A percentile compares a stretch with the other conserved stretches of the same genome.
Evolutionary conservation across 1,140 invertebrate genomes (phyloP).

Genomic region (Halesus radiatus): DNA sequence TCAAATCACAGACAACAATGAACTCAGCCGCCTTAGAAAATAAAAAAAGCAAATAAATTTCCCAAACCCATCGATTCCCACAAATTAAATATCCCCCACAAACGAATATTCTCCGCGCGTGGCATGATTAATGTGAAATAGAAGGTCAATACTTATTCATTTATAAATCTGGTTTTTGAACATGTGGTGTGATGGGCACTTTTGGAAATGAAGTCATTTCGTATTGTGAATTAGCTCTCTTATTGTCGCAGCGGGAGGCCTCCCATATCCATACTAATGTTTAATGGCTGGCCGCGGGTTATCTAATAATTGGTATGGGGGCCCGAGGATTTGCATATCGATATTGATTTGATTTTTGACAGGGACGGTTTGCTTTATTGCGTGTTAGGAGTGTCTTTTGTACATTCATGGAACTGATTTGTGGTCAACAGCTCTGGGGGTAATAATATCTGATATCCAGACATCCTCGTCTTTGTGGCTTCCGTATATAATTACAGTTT

Average conservation of each 20-base stretch:
- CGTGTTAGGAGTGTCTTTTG: not conserved
- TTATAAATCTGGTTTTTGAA: slow-evolving; percentile 17
- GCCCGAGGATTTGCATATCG: slow-evolving; percentile 49
- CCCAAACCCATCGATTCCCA: too few relatives aligned
- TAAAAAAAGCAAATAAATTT: not conserved
- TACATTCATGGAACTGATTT: too few relatives aligned
- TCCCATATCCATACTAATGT: not conserved
- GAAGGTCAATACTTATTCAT: slow-evolving; percentile 32
- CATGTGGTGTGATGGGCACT: slow-evolving; percentile 45
- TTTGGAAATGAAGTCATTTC: slow-evolving; percentile 43
- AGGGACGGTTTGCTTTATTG: not conserved
- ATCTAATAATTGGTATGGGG: slow-evolving; percentile 3
- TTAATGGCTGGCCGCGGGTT: slow-evolving; percentile 1
- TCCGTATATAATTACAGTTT: too few relatives aligned
- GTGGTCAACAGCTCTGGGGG: too few relatives aligned
- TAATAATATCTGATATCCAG: too few relatives aligned
- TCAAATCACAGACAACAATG: too few relatives aligned
- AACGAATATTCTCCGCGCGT: not conserved
- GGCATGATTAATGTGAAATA: slow-evolving; percentile 18
- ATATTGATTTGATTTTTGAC: slow-evolving; percentile 51
- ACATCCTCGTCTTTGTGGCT: too few relatives aligned
- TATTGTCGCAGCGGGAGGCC: slow-evolving; percentile 24
- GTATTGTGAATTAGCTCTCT: slow-evolving; percentile 48
- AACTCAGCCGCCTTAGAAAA: not conserved
- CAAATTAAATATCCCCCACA: not conserved